Percentiles rank a stretch among this genome's conserved stretches.
Conservation (phyloP, 1,140 invertebrate genomes). For the Bactericera cockerelli region DNA sequence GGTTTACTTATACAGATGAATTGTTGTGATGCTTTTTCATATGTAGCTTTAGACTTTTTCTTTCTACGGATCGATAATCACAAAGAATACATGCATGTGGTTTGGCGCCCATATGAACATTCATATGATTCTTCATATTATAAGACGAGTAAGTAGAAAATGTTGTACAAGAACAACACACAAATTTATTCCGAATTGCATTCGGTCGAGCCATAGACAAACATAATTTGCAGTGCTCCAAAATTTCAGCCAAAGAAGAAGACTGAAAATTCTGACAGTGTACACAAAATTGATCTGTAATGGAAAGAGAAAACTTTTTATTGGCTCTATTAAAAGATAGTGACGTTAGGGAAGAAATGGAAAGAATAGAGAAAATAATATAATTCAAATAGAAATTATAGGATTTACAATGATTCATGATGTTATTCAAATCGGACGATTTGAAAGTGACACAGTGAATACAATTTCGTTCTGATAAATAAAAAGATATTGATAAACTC, state of each 20-base stretch:
- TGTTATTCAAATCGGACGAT: neutral
- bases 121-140: neutral
- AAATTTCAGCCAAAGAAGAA: neutral
- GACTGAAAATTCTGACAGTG: conserved; percentile 1
- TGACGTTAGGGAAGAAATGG: too few species aligned
- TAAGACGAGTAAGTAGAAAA: neutral
- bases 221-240: neutral
- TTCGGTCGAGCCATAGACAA: neutral
- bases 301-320: too few species aligned
- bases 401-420: neutral
- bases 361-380: too few species aligned
- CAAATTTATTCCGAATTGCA: neutral
- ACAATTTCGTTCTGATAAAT: neutral
- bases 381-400: too few species aligned
- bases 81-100: neutral
- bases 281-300: neutral
- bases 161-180: neutral
- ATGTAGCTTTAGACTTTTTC: neutral
- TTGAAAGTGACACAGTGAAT: neutral
- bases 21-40: too few species aligned
- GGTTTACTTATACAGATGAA: too few species aligned
- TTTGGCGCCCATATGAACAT: neutral
- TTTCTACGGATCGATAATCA: neutral
- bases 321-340: too few species aligned
- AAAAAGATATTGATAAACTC: too few species aligned